Conservation (phyloP, 1,140 invertebrate species). For the Diprion similis region DNA sequence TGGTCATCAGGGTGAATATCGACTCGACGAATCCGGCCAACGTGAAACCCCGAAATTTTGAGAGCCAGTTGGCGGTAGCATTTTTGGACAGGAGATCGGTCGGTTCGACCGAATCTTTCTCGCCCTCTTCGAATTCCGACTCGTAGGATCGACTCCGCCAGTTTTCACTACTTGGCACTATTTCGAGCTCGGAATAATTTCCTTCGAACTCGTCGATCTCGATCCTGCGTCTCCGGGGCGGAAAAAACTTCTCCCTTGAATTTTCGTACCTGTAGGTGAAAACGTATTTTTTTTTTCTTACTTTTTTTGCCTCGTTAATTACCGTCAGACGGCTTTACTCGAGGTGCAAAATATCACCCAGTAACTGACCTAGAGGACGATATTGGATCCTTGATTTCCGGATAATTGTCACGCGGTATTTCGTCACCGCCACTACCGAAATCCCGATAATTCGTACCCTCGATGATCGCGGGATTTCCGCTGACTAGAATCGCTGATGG, state of each 20-base stretch:
- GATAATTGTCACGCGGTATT: too few relatives aligned
- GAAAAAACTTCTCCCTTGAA: background rate
- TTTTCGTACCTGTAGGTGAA: background rate
- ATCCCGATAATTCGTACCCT: background rate
- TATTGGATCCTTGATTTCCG: too few relatives aligned
- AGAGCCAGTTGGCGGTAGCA: background rate
- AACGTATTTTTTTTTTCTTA: background rate
- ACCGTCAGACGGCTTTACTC: too few relatives aligned
- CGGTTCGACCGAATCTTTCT: background rate
- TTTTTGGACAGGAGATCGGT: background rate
- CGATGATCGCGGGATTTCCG: constrained; percentile 28
- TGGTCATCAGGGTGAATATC: constrained; percentile 41
- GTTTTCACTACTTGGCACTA: too few relatives aligned
- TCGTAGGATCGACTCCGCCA: too few relatives aligned
- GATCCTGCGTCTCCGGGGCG: background rate
- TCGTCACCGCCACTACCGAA: too few relatives aligned
- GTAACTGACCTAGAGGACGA: too few relatives aligned
- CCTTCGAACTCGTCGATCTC: constrained; percentile 21
- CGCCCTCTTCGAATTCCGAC: background rate
- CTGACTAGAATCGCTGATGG: constrained; percentile 33
- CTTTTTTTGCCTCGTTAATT: too few relatives aligned
- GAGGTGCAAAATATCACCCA: too few relatives aligned
- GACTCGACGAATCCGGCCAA: constrained; percentile 46
- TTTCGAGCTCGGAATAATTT: background rate
- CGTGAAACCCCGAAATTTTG: constrained; percentile 15